Evolutionary conservation across 1,140 invertebrate genomes (phyloP), one percentile per base, ranked within the genome.

Genomic region (Solen grandis): DNA sequence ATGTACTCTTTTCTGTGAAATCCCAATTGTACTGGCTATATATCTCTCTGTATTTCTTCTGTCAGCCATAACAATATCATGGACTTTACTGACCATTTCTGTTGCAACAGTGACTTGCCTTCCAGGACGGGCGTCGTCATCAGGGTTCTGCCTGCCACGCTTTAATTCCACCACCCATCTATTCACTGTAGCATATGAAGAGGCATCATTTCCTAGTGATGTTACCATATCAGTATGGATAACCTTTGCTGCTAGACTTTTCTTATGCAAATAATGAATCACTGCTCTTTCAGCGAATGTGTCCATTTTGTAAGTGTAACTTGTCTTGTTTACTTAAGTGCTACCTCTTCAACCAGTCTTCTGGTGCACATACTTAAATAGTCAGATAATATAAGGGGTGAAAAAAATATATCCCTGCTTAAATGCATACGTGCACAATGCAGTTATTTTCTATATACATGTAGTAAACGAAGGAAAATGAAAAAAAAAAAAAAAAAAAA

Each of bases 181-280:
- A 13, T 50, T n/a, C 46, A 50, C 46, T 50, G 46, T 50, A 50
- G 46, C 10, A 50, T 50, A 50, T 50, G 46, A 50, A 50, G 46
- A n/a, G 46, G n/a, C 46, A 50, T 50, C 46, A 50, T 50, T 50
- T 10, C 46, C 46, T 50, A 50, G 46, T 50, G 46, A 13, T 50
- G 46, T n/a, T 50, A 50, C 46, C n/a, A 50, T 50, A 50, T 50
- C 46, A n/a, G n/a, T n/a, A n/a, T n/a, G n/a, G n/a, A n/a, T n/a
- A 50, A n/a, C n/a, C 46, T 50, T 50, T 13, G 46, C 10, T 50
- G 46, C 46, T 50, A 50, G 46, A 50, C 46, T n/a, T 50, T 50
- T n/a, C 46, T 50, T 50, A 50, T 50, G 46, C 46, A 50, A 50
- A 50, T 50, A 50, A n/a, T n/a, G n/a, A n/a, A n/a, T n/a, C n/a